Evolutionary conservation across 2,113 vertebrate species (phyloP).

Genomic region (Calonectris borealis): DNA sequence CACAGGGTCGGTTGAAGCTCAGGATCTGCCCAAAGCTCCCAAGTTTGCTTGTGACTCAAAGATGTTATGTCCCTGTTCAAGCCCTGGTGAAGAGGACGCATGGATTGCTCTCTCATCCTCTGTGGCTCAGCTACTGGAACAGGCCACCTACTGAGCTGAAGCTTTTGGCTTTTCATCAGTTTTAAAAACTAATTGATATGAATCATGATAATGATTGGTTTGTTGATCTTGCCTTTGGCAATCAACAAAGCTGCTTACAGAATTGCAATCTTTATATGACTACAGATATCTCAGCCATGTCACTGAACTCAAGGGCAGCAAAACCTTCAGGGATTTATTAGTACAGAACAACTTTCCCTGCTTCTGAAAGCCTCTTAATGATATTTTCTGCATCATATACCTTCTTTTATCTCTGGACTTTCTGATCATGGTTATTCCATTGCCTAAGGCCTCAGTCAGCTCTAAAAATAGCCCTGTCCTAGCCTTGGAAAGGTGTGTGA

Average conservation of each 20-base stretch:
- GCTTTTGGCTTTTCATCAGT: background rate
- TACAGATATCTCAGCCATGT: background rate
- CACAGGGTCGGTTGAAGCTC: background rate
- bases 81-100: rapidly evolving
- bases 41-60: background rate
- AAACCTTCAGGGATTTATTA: background rate
- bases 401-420: background rate
- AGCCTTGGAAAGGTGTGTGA: background rate
- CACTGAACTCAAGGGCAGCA: background rate
- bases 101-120: background rate
- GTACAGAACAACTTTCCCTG: background rate
- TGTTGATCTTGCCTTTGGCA: background rate
- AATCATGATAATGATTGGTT: background rate
- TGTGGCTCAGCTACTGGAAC: background rate
- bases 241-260: background rate
- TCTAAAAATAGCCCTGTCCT: background rate
- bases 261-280: background rate
- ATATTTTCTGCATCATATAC: background rate
- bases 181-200: background rate
- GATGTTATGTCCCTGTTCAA: background rate
- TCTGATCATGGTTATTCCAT: background rate
- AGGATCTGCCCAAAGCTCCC: background rate
- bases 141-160: background rate
- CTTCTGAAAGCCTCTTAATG: background rate
- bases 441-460: background rate